Base-by-base conservation (phyloP, 2,113 vertebrate species). In the Chamaea fasciata region DNA sequence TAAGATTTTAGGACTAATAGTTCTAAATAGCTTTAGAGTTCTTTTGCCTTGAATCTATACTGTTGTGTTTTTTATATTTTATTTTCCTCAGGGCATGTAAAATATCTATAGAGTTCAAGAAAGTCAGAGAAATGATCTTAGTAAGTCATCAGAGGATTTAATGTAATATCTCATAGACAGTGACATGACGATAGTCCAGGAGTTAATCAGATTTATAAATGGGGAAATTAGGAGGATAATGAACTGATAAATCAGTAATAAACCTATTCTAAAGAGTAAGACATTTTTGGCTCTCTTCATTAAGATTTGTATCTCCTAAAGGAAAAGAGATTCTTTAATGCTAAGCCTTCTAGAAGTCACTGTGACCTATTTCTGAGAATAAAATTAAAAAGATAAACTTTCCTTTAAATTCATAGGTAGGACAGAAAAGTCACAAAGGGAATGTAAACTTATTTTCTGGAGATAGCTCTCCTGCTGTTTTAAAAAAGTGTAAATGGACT, bases 161-260 rank as follows among this genome's bases (percentile, higher is more conserved):
- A 96, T 95, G 65, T 89, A 93, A 93, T 96, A 92, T 91, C 46
- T 28, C n/a, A 5, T 92, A 96, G 93, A 70, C 74, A 84, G 95
- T 96, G 92, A 94, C 96, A 97, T 94, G 94, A 98, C 95, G 96
- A 96, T 96, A 92, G 94, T 93, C 79, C 90, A 95, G 92, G 90
- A 96, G 91, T 97, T 98, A 97, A 98, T 98, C 97, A 97, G 96
- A 98, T 97, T 97, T 98, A 98, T 97, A 98, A 98, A 97, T 97
- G 95, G 93, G 79, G 70, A 95, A 97, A 97, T 98, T 98, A 98
- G 90, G 86, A 97, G 96, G 96, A 97, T 97, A 98, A 97, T 98
- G 97, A 98, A 97, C 97, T 98, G 97, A 98, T 97, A 97, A 98
- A 97, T 98, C 95, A 97, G 96, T 97, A 97, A 97, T 96, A 97